Percentiles rank a stretch among this genome's conserved stretches.
Conservation (phyloP, 2,888 invertebrate genomes). For the Philopedon plagiatum region DNA sequence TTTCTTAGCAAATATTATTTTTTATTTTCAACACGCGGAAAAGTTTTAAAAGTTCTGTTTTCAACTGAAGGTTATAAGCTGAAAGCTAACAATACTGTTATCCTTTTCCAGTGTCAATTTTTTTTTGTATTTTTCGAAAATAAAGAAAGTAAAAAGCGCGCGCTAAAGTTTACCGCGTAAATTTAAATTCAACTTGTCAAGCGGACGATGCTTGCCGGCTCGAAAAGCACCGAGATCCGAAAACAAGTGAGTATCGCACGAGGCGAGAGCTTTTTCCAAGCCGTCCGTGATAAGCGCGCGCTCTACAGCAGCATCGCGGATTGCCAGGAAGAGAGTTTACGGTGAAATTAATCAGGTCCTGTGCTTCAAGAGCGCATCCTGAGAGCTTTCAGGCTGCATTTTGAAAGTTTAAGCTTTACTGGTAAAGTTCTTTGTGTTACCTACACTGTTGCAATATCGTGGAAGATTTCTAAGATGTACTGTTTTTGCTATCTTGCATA, state of each 20-base stretch:
- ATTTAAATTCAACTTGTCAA: not conserved
- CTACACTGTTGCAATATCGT: conserved; percentile 6
- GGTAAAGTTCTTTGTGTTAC: conserved; percentile 4
- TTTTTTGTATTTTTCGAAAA: too few species aligned
- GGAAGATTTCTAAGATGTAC: not conserved
- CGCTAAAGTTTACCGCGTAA: not conserved
- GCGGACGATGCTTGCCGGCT: conserved; percentile 7
- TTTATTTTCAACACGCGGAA: too few species aligned
- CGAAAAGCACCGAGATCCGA: conserved; percentile 24
- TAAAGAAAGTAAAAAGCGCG: conserved; percentile 26
- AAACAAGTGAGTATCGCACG: conserved; percentile 41
- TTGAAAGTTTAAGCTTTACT: not conserved
- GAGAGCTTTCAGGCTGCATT: not conserved
- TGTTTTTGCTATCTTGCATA: too few species aligned
- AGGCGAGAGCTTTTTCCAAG: conserved; percentile 27
- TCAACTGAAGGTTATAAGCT: too few species aligned
- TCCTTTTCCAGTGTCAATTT: too few species aligned
- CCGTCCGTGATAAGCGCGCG: conserved; percentile 26
- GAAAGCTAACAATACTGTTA: too few species aligned
- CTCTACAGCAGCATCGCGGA: conserved; percentile 20
- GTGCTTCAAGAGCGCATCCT: conserved; percentile 17
- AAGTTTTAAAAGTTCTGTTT: too few species aligned
- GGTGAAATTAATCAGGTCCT: not conserved
- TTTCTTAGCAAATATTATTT: too few species aligned
- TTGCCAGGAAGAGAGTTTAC: conserved; percentile 31